These are phyloP conservation scores for Rhagonycha lutea DNA, from an alignment of 2,888 invertebrate genomes.

Conservation along the genomic window DNA sequence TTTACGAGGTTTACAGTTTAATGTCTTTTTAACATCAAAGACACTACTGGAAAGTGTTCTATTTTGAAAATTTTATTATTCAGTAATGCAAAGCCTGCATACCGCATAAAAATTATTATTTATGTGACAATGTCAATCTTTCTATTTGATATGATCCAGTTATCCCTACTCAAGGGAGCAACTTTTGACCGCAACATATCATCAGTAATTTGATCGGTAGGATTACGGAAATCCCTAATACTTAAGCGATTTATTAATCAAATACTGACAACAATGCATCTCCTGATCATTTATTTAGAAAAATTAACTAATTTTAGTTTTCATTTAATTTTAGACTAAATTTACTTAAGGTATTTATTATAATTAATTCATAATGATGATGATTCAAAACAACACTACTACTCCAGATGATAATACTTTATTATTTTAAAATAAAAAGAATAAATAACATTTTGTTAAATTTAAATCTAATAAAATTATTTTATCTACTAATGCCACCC, in stretches of 20 bases:
- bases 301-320: background rate
- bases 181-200: conserved; percentile 19
- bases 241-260: conserved; percentile 8
- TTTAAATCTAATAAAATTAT: too few species aligned
- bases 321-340: too few species aligned
- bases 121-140: background rate
- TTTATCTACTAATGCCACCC: too few species aligned
- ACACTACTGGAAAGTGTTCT: background rate
- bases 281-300: background rate
- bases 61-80: background rate
- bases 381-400: too few species aligned
- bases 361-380: too few species aligned
- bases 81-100: background rate
- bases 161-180: conserved; percentile 1
- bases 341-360: too few species aligned
- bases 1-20: conserved; percentile 2
- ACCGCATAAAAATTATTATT: background rate
- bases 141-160: conserved; percentile 7
- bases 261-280: background rate
- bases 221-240: conserved; percentile 17
- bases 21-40: background rate
- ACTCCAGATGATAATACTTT: too few species aligned
- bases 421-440: too few species aligned
- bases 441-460: too few species aligned
- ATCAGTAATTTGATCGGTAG: conserved; percentile 9